Evolutionary conservation across 2,888 invertebrate genomes (phyloP).

Genomic region (Shargacucullia verbasci): DNA sequence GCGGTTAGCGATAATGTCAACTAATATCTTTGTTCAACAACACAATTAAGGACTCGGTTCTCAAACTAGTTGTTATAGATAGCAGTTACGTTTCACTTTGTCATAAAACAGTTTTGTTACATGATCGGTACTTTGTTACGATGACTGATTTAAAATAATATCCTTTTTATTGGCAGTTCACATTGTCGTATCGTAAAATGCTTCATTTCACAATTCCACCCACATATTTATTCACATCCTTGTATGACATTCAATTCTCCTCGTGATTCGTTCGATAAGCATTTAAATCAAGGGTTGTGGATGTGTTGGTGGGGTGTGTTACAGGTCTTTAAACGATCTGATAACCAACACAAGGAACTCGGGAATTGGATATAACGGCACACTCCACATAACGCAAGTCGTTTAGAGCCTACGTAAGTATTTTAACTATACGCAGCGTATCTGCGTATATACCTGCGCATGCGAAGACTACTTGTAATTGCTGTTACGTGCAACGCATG

Average conservation of each 20-base stretch:
- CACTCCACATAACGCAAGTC: neutral
- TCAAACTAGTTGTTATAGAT: constrained; percentile 45
- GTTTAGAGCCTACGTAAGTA: constrained; percentile 2
- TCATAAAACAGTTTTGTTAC: constrained; percentile 55
- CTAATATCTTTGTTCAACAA: constrained; percentile 43
- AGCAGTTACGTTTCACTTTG: constrained; percentile 45
- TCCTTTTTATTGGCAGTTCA: constrained; percentile 54
- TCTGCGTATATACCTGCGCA: constrained; percentile 25
- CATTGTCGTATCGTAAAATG: constrained; percentile 54
- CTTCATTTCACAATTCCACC: constrained; percentile 55
- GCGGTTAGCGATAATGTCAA: constrained; percentile 30
- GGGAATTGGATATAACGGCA: constrained; percentile 26
- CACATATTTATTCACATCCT: constrained; percentile 51
- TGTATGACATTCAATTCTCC: constrained; percentile 37
- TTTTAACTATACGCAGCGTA: constrained; percentile 10
- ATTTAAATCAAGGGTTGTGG: constrained; percentile 13
- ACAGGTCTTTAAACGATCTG: constrained; percentile 6
- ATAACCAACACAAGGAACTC: constrained; percentile 3
- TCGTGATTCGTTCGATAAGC: constrained; percentile 17
- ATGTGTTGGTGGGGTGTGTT: constrained; percentile 16
- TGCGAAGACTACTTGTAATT: constrained; percentile 43
- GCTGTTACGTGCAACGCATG: constrained; percentile 46
- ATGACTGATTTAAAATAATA: constrained; percentile 58
- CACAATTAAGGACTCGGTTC: constrained; percentile 39
- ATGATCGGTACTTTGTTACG: constrained; percentile 50